These are phyloP conservation scores for Choloepus didactylus DNA, from an alignment of 2,797 vertebrate genomes.

Conservation along the genomic window DNA sequence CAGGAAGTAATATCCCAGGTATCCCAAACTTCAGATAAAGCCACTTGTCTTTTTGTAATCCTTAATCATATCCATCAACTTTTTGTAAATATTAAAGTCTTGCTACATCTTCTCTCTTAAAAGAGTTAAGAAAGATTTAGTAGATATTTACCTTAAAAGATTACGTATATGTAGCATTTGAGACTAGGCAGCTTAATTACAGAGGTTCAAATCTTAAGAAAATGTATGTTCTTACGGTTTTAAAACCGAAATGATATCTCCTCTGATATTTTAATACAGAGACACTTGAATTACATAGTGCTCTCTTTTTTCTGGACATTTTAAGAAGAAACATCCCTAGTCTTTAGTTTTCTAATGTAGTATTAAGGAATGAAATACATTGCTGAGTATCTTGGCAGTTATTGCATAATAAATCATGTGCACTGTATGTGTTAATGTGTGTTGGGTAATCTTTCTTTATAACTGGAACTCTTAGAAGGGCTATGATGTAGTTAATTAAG, in stretches of 20 bases:
- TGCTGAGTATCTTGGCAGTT: neutral
- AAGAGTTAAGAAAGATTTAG: neutral
- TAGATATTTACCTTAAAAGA: constrained; percentile 30
- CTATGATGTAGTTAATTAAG: neutral
- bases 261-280: neutral
- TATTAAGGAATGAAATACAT: neutral
- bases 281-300: neutral
- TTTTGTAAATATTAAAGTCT: constrained; percentile 26
- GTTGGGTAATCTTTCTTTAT: constrained; percentile 68
- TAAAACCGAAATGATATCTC: neutral
- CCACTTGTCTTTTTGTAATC: neutral
- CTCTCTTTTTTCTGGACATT: neutral
- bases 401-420: constrained; percentile 56
- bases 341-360: neutral
- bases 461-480: neutral
- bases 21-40: neutral
- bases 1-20: neutral
- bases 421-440: constrained; percentile 31
- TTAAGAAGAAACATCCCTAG: neutral
- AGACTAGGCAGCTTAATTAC: neutral
- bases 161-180: neutral
- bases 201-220: neutral
- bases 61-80: neutral
- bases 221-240: neutral
- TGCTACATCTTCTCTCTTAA: constrained; percentile 3